Evolutionary conservation across 2,888 invertebrate species (phyloP), one percentile per base, ranked within the genome.

Genomic region (Drosophila anomelani): DNA sequence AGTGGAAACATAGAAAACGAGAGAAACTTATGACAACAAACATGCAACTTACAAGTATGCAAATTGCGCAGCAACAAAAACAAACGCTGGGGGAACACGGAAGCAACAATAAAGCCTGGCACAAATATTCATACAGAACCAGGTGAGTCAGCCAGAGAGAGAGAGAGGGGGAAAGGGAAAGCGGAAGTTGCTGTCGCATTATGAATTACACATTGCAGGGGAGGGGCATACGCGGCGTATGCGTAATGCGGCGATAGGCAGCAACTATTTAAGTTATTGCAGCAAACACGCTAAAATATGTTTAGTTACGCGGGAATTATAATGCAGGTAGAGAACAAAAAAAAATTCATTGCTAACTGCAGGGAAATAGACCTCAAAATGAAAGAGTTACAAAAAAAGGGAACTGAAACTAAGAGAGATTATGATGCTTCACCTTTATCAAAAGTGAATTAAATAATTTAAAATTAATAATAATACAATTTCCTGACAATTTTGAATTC

Each of bases 141-240:
- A 12, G 69, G 66, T 56, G 47, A 15, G 39, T 20, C 61, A 71
- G 61, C 58, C 26, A 26, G 46, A 41, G 29, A 1, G 46, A 41
- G 29, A 1, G n/a, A 10, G 26, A 1, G 47, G 5, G 29, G 29
- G 43, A 1, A 15, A n/a, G 1, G n/a, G 29, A 1, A 80, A 56
- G 78, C 85, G 88, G 88, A 85, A 88, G 86, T 85, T 83, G 62
- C 74, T 74, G 71, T 83, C 81, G 81, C 84, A 85, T 85, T 84
- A 86, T 86, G 77, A 86, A 80, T 88, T 84, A 83, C 85, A 78
- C 60, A 76, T 59, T 66, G 39, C 49, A 12, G 23, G 38, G 39
- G 26, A 5, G 10, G 13, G 49, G 41, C 44, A 15, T 8, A 77
- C 73, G 76, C 44, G 79, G 68, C 74, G 85, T 81, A 81, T 81